Percentiles rank a stretch among this genome's conserved stretches.
Evolutionary conservation across 2,888 invertebrate genomes (phyloP).

Genomic region (Nephrotoma appendiculata): DNA sequence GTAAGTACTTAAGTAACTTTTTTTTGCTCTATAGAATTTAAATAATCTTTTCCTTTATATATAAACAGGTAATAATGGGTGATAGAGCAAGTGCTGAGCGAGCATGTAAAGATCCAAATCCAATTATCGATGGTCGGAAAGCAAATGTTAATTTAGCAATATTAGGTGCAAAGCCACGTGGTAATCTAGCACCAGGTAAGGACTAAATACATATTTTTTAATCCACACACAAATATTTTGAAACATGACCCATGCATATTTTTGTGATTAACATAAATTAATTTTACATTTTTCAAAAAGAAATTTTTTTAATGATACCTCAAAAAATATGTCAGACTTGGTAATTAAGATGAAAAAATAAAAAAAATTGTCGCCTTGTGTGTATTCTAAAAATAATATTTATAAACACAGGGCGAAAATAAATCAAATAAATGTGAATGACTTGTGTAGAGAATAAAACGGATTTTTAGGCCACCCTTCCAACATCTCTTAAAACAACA

Average conservation of each 20-base stretch:
- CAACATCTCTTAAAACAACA: neutral
- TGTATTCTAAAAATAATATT: neutral
- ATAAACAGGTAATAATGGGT: conserved; percentile 94
- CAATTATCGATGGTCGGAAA: conserved; percentile 95
- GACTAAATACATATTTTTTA: conserved; percentile 12
- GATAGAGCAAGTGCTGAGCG: conserved; percentile 87
- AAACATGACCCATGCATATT: neutral
- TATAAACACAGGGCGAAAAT: neutral
- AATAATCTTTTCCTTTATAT: conserved; percentile 18
- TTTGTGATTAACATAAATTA: neutral
- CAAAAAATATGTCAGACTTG: neutral
- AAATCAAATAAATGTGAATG: neutral
- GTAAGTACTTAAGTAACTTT: conserved; percentile 48
- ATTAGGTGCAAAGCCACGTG: conserved; percentile 90
- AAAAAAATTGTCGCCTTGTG: neutral
- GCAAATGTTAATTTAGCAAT: conserved; percentile 97
- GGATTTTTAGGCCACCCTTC: neutral
- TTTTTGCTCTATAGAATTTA: neutral
- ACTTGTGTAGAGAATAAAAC: neutral
- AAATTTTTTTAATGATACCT: neutral
- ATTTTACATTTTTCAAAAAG: neutral
- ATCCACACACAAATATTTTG: neutral
- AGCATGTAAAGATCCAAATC: conserved; percentile 96
- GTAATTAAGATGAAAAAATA: neutral
- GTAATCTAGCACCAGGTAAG: conserved; percentile 69